Evolutionary conservation across 2,797 vertebrate genomes (phyloP), one percentile per base, ranked within the genome.

Genomic region (Rhinoraja longicauda): DNA sequence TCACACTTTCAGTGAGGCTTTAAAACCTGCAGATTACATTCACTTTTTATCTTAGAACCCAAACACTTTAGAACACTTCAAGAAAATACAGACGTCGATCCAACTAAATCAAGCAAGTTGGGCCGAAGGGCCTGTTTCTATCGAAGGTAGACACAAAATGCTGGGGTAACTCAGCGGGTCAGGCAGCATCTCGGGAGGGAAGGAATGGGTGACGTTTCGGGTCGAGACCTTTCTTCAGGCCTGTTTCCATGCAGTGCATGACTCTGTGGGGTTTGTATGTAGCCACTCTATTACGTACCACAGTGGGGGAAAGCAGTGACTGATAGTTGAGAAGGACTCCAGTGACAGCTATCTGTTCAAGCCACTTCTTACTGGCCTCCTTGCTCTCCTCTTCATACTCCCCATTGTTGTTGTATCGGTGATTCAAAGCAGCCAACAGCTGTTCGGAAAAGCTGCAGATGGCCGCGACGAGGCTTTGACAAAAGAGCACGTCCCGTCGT

Each of bases 291-390:
- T 36, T 57, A 93, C 98, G 98, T 95, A 99, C 99, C 97, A 96
- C 92, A 0, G 96, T 81, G 0, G 98, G 97, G 0, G 97, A 97
- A 10, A 99, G 96, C 39, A 98, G 96, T 78, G 98, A 98, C 96
- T 99, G 99, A 95, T 98, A 99, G 96, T 98, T 97, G 90, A 99
- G 95, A 81, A 99, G 95, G 94, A 97, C 97, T 0, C 98, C 98
- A 0, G 98, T 99, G 94, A 95, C 97, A 0, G 98, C 97, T 93
- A 98, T 97, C 95, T 99, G 99, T 95, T 99, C 99, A 94, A 99
- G 96, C 99, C 99, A 99, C 95, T 99, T 99, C 95, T 96, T 97
- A 96, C 99, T 99, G 95, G 98, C 98, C 0, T 99, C 99, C 90
- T 98, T 98, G 96, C 98, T 96, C 95, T 97, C 98, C 93, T 99